Percentiles rank a stretch among this genome's conserved stretches.
phyloP scores from a whole-genome alignment of 2,888 invertebrate species.

The Melinopterus prodromus region DNA sequence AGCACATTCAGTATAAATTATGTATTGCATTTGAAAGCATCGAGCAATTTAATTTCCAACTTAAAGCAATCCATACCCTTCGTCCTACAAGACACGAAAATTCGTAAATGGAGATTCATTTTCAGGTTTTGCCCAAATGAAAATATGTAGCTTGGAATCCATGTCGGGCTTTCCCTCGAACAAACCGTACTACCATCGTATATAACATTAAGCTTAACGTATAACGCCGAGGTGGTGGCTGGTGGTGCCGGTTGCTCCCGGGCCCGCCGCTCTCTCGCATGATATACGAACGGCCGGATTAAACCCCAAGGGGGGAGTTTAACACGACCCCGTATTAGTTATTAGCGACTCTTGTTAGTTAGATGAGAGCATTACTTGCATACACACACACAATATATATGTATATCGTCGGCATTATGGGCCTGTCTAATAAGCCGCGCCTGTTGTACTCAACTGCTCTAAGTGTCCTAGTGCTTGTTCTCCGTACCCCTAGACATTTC shows the following conservation, averaged over 20 bases:
- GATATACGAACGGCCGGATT: slow-evolving; percentile 53
- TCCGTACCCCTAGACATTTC: neutral
- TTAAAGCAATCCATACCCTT: slow-evolving; percentile 14
- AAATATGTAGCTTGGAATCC: slow-evolving; percentile 47
- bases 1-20: no score
- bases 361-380: slow-evolving; percentile 51
- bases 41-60: slow-evolving; percentile 23
- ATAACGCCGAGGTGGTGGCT: slow-evolving; percentile 45
- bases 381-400: slow-evolving; percentile 45
- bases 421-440: slow-evolving; percentile 31
- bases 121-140: slow-evolving; percentile 41
- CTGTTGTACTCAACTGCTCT: slow-evolving; percentile 27
- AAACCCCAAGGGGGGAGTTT: slow-evolving; percentile 54
- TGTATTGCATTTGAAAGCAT: neutral
- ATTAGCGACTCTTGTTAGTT: slow-evolving; percentile 50
- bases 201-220: slow-evolving; percentile 50
- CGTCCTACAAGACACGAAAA: slow-evolving; percentile 16
- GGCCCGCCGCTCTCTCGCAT: slow-evolving; percentile 44
- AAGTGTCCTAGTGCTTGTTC: slow-evolving; percentile 16
- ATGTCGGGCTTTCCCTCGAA: slow-evolving; percentile 47
- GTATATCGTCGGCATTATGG: slow-evolving; percentile 44
- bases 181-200: slow-evolving; percentile 49
- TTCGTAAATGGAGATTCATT: slow-evolving; percentile 39
- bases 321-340: slow-evolving; percentile 54
- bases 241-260: slow-evolving; percentile 4